A percentile compares a stretch with the other conserved stretches of the same genome.
Conservation (phyloP, 1,140 invertebrate genomes). For the Drosophila tristis region DNA sequence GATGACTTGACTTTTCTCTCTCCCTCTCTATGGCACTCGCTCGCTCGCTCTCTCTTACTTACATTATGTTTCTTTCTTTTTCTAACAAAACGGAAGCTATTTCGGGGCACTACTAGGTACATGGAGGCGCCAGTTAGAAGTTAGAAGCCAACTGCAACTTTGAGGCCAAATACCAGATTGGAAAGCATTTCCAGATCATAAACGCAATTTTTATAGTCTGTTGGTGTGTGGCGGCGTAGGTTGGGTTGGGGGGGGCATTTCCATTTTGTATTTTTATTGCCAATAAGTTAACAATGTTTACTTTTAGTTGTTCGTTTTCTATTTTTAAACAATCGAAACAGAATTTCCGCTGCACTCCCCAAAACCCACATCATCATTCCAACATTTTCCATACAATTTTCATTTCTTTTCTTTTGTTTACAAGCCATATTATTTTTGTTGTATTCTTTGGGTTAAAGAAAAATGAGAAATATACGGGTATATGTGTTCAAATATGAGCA, state of each 20-base stretch:
- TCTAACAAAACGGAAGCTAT: slow-evolving; percentile 35
- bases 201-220: slow-evolving; percentile 70
- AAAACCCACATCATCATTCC: neutral
- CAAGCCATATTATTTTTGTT: slow-evolving; percentile 55
- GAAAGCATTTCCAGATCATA: slow-evolving; percentile 64
- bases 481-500: slow-evolving; percentile 26
- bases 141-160: slow-evolving; percentile 38
- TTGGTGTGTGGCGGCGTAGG: slow-evolving; percentile 1
- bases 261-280: slow-evolving; percentile 73
- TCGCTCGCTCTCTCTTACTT: neutral
- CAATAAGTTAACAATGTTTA: slow-evolving; percentile 81
- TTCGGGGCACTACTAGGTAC: slow-evolving; percentile 9
- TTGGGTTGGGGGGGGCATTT: slow-evolving; percentile 20
- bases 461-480: slow-evolving; percentile 41
- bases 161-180: slow-evolving; percentile 29
- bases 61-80: neutral
- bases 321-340: slow-evolving; percentile 69
- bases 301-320: slow-evolving; percentile 63
- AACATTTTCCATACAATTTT: slow-evolving; percentile 8
- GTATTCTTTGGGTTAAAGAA: slow-evolving; percentile 50
- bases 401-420: slow-evolving; percentile 57
- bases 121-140: slow-evolving; percentile 17
- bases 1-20: slow-evolving; percentile 37
- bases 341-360: slow-evolving; percentile 19
- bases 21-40: slow-evolving; percentile 22